Evolutionary conservation across 1,140 invertebrate species (phyloP), one percentile per base, ranked within the genome.

Genomic region (Aradophagus sp.): DNA sequence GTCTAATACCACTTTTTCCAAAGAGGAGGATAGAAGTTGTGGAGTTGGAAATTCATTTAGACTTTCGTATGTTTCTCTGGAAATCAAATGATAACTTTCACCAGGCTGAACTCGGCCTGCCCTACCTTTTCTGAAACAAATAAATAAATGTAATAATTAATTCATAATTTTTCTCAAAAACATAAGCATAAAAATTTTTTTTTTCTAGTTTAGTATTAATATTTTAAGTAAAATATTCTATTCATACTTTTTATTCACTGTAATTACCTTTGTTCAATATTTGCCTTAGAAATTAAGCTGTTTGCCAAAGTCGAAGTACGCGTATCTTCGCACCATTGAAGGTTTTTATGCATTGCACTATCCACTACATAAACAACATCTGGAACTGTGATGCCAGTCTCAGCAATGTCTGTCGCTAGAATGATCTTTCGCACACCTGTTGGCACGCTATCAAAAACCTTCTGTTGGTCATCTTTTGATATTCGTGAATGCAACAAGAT

Each of bases 321-420:
- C 15, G 74, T 79, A 1, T 68, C 36, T 27, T 77, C 17, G 26
- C 83, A 23, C 77, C 77, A 86, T 75, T 56, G 55, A 84, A 87
- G 0, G 17, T 75, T 52, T 52, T 78, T 84, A n/a, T 73, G 78
- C 17, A 71, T 70, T 7, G 73, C 76, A 14, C 70, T 74, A 56
- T 86, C 84, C 15, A 86, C 66, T 7, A 86, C 94, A 87, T 96
- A 98, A 81, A 91, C 92, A 17, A 97, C 91, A 85, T 98, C 95
- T 19, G 93, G 91, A 20, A 99, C 94, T 3, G 97, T 99, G 36
- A 99, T 93, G 15, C 96, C 97, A 80, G 95, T 98, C 85, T 99
- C 98, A 0, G 97, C 96, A 70, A 99, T 97, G 84, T 99, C 97
- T 4, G 97, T 99, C 0, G 96, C 89, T 1, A 99, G 86, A 78